Conservation (phyloP, 2,797 vertebrate genomes). For the Micromesistius poutassou region DNA sequence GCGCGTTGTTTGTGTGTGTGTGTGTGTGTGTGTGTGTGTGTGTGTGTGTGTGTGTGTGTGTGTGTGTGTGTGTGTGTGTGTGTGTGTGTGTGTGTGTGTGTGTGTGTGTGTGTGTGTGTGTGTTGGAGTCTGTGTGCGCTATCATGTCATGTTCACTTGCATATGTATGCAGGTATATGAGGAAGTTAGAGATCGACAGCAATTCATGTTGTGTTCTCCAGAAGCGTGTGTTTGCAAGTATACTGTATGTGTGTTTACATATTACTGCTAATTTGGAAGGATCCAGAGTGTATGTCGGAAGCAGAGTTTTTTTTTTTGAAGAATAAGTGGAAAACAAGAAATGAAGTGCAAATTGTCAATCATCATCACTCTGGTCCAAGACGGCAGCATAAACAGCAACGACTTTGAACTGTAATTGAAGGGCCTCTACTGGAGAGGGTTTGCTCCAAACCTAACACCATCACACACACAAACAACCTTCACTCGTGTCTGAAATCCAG, state of each 20-base stretch:
- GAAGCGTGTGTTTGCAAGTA: conserved; percentile 4
- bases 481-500: conserved; percentile 56
- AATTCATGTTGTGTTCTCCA: background rate
- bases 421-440: conserved; percentile 16
- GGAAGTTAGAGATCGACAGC: background rate
- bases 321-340: conserved; percentile 20
- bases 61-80: conserved; percentile 5
- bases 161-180: background rate
- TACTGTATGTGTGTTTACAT: background rate
- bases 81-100: conserved; percentile 7
- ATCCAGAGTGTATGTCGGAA: background rate
- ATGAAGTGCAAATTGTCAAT: background rate
- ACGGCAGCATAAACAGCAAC: background rate
- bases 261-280: background rate
- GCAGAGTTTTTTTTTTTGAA: conserved; percentile 51
- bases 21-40: background rate
- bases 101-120: too few species aligned
- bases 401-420: background rate
- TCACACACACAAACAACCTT: conserved; percentile 60
- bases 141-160: background rate
- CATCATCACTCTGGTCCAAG: background rate
- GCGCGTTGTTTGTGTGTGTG: conserved; percentile 11
- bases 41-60: background rate
- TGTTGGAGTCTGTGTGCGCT: conserved; percentile 3
- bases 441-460: conserved; percentile 61